A percentile compares a stretch with the other conserved stretches of the same genome.
phyloP scores from a whole-genome alignment of 1,140 invertebrate genomes.

The Pollicipes pollicipes region DNA sequence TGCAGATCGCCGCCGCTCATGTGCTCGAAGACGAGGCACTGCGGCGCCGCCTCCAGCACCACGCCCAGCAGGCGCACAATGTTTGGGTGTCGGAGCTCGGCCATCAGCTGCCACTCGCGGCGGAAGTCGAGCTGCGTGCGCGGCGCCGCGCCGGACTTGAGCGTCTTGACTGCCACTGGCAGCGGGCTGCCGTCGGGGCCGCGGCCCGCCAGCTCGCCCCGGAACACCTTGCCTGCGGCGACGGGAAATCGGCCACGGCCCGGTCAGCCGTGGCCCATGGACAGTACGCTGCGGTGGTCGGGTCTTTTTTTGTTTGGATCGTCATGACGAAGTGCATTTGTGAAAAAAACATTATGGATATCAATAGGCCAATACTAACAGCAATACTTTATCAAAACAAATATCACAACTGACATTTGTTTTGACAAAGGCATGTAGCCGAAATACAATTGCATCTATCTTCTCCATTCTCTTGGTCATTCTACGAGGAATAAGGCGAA shows the following conservation, averaged over 20 bases:
- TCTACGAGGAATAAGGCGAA: no score
- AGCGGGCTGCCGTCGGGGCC: slow-evolving; percentile 29
- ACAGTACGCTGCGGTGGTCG: no score
- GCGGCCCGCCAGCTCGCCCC: slow-evolving; percentile 61
- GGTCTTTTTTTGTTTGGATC: no score
- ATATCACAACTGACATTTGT: no score
- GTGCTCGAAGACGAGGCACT: slow-evolving; percentile 15
- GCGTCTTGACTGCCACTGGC: slow-evolving; percentile 79
- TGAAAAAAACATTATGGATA: no score
- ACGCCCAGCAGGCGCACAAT: slow-evolving; percentile 14
- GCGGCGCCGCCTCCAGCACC: slow-evolving; percentile 4
- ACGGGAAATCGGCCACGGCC: background rate
- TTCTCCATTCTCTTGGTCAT: no score
- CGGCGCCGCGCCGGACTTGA: slow-evolving; percentile 77
- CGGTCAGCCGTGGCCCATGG: no score
- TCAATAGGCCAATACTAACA: no score
- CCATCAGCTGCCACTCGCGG: slow-evolving; percentile 71
- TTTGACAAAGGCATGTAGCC: no score
- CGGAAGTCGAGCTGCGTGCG: slow-evolving; percentile 84
- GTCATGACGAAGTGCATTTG: no score
- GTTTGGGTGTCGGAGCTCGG: slow-evolving; percentile 81
- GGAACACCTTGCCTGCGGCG: slow-evolving; percentile 59
- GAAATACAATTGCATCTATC: no score
- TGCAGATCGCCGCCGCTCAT: slow-evolving; percentile 17
- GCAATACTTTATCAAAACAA: no score